Evolutionary conservation across 2,797 vertebrate species (phyloP).

Genomic region (Enteromius unitaeniatus): DNA sequence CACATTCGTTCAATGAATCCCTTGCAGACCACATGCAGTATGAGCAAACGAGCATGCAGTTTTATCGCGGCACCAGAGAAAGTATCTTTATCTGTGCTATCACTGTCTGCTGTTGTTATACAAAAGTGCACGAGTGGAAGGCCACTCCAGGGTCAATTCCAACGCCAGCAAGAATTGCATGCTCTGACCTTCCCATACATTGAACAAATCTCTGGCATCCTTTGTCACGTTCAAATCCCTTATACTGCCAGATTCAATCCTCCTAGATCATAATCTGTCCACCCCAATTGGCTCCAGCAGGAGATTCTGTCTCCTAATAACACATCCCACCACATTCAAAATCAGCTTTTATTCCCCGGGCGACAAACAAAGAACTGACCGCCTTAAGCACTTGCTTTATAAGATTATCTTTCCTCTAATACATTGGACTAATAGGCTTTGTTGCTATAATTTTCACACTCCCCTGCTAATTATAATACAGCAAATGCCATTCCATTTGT

Average conservation of each 20-base stretch:
- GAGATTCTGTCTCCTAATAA: slow-evolving; percentile 29
- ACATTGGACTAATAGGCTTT: slow-evolving; percentile 45
- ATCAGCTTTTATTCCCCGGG: slow-evolving; percentile 19
- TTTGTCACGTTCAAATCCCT: slow-evolving; percentile 23
- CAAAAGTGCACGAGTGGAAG: slow-evolving; percentile 17
- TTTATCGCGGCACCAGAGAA: background rate
- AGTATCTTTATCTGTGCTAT: background rate
- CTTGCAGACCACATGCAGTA: background rate
- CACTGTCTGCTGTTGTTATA: slow-evolving; percentile 7
- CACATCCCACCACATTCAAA: slow-evolving; percentile 23
- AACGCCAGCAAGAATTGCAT: slow-evolving; percentile 10
- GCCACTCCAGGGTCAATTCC: slow-evolving; percentile 30
- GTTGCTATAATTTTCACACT: slow-evolving; percentile 33
- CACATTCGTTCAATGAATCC: slow-evolving; percentile 11
- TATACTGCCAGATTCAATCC: slow-evolving; percentile 30
- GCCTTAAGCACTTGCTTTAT: slow-evolving; percentile 31
- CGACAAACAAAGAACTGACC: slow-evolving; percentile 14
- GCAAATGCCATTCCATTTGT: background rate
- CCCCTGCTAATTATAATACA: background rate
- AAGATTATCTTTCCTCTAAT: slow-evolving; percentile 31
- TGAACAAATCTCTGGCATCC: slow-evolving; percentile 26
- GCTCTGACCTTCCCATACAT: slow-evolving; percentile 18
- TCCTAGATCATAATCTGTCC: slow-evolving; percentile 41
- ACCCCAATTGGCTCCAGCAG: slow-evolving; percentile 16
- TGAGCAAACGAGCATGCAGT: slow-evolving; percentile 16